These are phyloP conservation scores for Lepidocolaptes lacrymiger DNA, from an alignment of 2,797 vertebrate species.

Conservation along the genomic window DNA sequence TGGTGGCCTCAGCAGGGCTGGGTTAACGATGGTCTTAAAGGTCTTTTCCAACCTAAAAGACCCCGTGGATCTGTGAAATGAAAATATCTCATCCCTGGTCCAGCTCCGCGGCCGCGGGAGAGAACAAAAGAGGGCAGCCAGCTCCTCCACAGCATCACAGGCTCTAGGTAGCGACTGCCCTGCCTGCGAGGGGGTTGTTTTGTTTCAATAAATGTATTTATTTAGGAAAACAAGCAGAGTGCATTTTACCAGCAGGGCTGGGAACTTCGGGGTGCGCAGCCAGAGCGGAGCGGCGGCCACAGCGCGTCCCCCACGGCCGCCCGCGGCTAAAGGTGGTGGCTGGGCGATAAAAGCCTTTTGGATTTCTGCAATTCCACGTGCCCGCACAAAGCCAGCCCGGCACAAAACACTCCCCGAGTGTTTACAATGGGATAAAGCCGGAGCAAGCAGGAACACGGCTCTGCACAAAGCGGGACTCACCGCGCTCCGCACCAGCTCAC, in stretches of 20 bases:
- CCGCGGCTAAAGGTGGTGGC: background rate
- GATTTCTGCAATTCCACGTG: background rate
- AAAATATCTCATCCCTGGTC: background rate
- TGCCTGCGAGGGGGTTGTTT: fast-evolving
- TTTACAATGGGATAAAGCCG: background rate
- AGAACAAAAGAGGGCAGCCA: slow-evolving; percentile 38
- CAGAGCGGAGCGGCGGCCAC: background rate
- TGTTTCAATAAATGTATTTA: background rate
- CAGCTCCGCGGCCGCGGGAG: background rate
- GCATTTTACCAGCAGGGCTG: fast-evolving
- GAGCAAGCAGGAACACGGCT: background rate
- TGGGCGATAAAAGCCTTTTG: background rate
- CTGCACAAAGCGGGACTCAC: background rate
- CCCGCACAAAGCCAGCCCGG: background rate
- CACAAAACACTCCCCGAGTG: background rate
- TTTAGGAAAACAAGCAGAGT: background rate
- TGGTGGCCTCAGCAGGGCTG: background rate
- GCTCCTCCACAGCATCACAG: background rate
- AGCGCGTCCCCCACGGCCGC: background rate
- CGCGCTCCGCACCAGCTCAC: too few species aligned
- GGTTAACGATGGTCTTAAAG: background rate
- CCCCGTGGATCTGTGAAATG: fast-evolving
- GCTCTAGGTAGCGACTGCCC: background rate
- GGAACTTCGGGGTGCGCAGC: background rate
- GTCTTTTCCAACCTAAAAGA: background rate